These are phyloP conservation scores for Pterostichus madidus DNA, from an alignment of 2,888 invertebrate species.

Conservation along the genomic window DNA sequence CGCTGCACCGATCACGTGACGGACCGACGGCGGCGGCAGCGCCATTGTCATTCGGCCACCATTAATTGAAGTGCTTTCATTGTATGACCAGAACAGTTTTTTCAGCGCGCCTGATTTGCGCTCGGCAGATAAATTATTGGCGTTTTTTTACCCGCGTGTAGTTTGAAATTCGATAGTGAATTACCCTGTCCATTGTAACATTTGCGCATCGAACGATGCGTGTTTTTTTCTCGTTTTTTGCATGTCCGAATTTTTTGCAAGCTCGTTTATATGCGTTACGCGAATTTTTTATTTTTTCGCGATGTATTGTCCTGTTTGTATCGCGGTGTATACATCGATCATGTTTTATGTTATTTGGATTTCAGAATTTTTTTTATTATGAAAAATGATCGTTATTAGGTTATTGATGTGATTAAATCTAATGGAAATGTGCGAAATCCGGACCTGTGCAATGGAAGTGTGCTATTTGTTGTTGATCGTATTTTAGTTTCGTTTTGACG, in stretches of 20 bases:
- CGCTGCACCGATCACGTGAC: conserved; percentile 63
- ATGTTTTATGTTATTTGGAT: conserved; percentile 58
- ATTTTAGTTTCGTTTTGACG: conserved; percentile 54
- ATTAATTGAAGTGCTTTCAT: conserved; percentile 67
- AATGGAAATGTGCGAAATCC: conserved; percentile 42
- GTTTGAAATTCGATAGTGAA: conserved; percentile 67
- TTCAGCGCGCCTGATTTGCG: conserved; percentile 64
- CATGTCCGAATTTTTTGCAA: conserved; percentile 55
- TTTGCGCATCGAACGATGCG: conserved; percentile 61
- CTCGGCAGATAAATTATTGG: conserved; percentile 65
- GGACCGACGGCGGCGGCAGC: conserved; percentile 46
- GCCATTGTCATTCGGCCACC: conserved; percentile 63
- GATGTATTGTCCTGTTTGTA: conserved; percentile 56
- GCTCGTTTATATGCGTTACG: conserved; percentile 54
- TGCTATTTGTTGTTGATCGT: conserved; percentile 53
- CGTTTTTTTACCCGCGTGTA: conserved; percentile 58
- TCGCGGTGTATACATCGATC: conserved; percentile 55
- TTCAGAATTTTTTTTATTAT: conserved; percentile 51
- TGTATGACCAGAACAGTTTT: conserved; percentile 61
- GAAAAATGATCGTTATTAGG: conserved; percentile 55
- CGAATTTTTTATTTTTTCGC: conserved; percentile 34
- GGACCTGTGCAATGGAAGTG: conserved; percentile 30
- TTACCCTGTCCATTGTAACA: conserved; percentile 66
- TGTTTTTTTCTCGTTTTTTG: conserved; percentile 50
- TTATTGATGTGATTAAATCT: conserved; percentile 58